These are phyloP conservation scores for Lates calcarifer DNA, from an alignment of 2,113 vertebrate genomes.

Conservation along the genomic window DNA sequence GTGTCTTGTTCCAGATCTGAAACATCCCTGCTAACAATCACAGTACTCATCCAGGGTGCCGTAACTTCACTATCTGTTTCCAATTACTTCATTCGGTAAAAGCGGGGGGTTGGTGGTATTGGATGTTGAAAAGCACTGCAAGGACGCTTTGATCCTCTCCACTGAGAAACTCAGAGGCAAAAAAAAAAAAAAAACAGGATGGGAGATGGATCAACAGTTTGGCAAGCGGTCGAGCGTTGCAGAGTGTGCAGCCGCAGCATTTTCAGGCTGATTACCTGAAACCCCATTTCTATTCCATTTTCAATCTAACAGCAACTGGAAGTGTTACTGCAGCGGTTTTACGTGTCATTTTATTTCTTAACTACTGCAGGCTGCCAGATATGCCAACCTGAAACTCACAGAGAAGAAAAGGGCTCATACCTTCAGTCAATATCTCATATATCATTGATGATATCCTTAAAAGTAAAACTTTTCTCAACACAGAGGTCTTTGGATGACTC, in stretches of 20 bases:
- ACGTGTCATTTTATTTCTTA: constrained; percentile 47
- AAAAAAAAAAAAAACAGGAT: constrained; percentile 20
- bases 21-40: constrained; percentile 37
- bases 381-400: background rate
- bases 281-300: constrained; percentile 54
- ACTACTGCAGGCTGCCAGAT: constrained; percentile 27
- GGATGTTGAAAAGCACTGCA: constrained; percentile 33
- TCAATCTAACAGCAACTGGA: constrained; percentile 34
- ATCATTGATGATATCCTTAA: constrained; percentile 37
- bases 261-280: constrained; percentile 64
- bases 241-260: constrained; percentile 41
- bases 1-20: constrained; percentile 27
- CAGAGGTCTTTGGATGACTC: constrained; percentile 39
- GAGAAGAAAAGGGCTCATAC: background rate
- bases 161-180: constrained; percentile 41
- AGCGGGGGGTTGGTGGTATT: constrained; percentile 1
- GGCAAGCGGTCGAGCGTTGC: constrained; percentile 3
- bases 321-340: constrained; percentile 46
- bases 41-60: constrained; percentile 16
- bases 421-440: constrained; percentile 9
- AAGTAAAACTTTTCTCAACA: constrained; percentile 31
- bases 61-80: constrained; percentile 66
- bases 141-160: constrained; percentile 71
- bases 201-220: constrained; percentile 52
- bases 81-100: constrained; percentile 67